Conservation (phyloP, 2,113 vertebrate species). For the Dermatemys mawii region DNA sequence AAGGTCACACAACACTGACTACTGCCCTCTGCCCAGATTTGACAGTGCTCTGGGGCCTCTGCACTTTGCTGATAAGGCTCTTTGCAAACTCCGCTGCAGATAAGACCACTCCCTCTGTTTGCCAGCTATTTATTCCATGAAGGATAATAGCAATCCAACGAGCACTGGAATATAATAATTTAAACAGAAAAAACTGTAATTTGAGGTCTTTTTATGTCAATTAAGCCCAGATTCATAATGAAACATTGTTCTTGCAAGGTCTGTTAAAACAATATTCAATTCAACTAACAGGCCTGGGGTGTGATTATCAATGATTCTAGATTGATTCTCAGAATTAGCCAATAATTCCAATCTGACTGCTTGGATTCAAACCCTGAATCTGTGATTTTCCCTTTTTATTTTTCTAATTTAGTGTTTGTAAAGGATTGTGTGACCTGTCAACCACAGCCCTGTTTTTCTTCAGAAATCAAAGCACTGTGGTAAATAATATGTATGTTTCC, state of each 20-base stretch:
- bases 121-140: constrained; percentile 3
- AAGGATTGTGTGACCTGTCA: not conserved
- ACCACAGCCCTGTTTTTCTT: not conserved
- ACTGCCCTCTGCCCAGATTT: not conserved
- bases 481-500: rapidly evolving
- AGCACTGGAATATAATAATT: constrained; percentile 39
- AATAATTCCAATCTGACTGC: not conserved
- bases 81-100: not conserved
- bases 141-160: constrained; percentile 27
- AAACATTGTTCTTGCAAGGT: constrained; percentile 12
- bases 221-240: constrained; percentile 61
- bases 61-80: not conserved
- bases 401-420: not conserved
- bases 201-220: constrained; percentile 58
- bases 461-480: not conserved
- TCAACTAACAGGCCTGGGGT: not conserved
- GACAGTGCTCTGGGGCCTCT: not conserved
- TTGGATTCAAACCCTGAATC: constrained; percentile 7
- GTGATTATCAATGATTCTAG: constrained; percentile 11
- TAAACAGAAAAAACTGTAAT: constrained; percentile 66
- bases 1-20: not conserved
- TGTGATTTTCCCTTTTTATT: not conserved
- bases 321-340: not conserved
- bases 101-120: not conserved
- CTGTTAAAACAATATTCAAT: constrained; percentile 63